Evolutionary conservation across 92 coral and sea anemone species (phyloP).

Genomic region (Ricordea florida): DNA sequence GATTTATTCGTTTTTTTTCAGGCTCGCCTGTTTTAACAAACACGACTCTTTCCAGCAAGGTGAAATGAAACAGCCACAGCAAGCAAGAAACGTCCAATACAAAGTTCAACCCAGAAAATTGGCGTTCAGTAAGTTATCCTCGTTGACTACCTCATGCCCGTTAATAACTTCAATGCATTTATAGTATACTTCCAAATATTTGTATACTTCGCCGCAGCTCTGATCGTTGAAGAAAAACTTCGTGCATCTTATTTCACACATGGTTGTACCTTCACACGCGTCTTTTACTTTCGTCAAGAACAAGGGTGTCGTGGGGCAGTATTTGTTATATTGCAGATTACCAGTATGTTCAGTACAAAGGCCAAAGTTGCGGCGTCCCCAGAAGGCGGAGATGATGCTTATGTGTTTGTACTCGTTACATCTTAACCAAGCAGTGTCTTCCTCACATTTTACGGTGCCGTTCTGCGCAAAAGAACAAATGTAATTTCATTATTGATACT

Average conservation of each 20-base stretch:
- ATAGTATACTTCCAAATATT: constrained; percentile 99
- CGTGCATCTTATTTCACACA: constrained; percentile 99
- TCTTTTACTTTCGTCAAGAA: constrained; percentile 98
- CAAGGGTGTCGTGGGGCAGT: constrained; percentile 95
- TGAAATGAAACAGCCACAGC: constrained; percentile 55
- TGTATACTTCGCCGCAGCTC: constrained; percentile 87
- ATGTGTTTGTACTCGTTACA: constrained; percentile 99
- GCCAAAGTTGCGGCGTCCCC: constrained; percentile 99
- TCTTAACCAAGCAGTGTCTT: constrained; percentile 99
- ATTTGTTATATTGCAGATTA: constrained; percentile 69
- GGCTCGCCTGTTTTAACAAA: constrained; percentile 52
- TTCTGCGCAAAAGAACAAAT: constrained; percentile 54
- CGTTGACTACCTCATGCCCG: constrained; percentile 99
- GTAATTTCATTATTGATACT: not conserved
- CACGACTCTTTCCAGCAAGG: constrained; percentile 63
- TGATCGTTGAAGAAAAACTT: constrained; percentile 96
- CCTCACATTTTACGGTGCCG: constrained; percentile 99
- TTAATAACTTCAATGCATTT: constrained; percentile 99
- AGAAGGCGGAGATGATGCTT: constrained; percentile 99
- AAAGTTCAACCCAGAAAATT: constrained; percentile 88
- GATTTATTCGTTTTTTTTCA: constrained; percentile 45
- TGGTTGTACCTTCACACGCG: constrained; percentile 99
- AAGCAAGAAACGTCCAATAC: constrained; percentile 21
- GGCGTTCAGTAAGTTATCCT: constrained; percentile 98
- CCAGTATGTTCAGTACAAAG: constrained; percentile 99